phyloP scores from a whole-genome alignment of 2,888 invertebrate genomes.

The Anoncus sp. region DNA sequence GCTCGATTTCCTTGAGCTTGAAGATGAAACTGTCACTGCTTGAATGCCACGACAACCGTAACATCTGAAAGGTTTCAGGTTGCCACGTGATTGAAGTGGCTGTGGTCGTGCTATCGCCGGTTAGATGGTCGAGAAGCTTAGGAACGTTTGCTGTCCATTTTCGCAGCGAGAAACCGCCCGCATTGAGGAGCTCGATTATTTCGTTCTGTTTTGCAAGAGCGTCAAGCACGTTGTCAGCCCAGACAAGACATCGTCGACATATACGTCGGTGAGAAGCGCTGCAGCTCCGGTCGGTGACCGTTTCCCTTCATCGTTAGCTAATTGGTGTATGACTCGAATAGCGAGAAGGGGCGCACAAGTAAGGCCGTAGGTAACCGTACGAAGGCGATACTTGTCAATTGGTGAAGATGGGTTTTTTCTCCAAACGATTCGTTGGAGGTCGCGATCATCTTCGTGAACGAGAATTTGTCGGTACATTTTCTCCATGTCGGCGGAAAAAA shows the following conservation, averaged over 20 bases:
- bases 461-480: slow-evolving; percentile 42
- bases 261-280: slow-evolving; percentile 28
- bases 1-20: background rate
- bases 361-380: slow-evolving; percentile 66
- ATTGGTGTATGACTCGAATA: slow-evolving; percentile 23
- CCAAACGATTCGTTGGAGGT: slow-evolving; percentile 71
- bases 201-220: slow-evolving; percentile 12
- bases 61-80: background rate
- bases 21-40: background rate
- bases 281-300: no score
- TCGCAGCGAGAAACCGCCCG: slow-evolving; percentile 49
- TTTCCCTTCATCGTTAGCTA: background rate
- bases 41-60: background rate
- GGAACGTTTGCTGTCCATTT: slow-evolving; percentile 45
- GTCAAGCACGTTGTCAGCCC: slow-evolving; percentile 41
- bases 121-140: slow-evolving; percentile 9
- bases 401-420: slow-evolving; percentile 22
- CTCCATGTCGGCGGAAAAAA: slow-evolving; percentile 33
- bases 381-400: slow-evolving; percentile 21
- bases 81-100: background rate
- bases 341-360: slow-evolving; percentile 50
- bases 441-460: slow-evolving; percentile 47
- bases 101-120: background rate
- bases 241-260: slow-evolving; percentile 55
- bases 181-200: slow-evolving; percentile 37